Conservation (phyloP, 2,113 vertebrate species). For the Solea senegalensis region DNA sequence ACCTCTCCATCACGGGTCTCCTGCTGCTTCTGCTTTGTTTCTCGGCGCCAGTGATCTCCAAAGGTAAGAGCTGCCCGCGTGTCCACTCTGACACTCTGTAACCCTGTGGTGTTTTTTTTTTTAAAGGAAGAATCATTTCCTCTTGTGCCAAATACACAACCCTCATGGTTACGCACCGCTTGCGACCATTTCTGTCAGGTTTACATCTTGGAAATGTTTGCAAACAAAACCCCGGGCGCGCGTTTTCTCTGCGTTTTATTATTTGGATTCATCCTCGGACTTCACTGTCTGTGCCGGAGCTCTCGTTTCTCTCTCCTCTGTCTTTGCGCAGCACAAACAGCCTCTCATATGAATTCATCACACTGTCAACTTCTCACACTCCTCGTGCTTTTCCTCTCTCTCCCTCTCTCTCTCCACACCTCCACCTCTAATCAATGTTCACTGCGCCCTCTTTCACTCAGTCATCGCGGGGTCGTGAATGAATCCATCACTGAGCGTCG, state of each 20-base stretch:
- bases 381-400: constrained; percentile 1
- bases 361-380: constrained; percentile 29
- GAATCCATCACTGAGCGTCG: constrained; percentile 27
- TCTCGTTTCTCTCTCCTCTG: neutral
- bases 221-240: neutral
- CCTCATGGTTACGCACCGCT: constrained; percentile 42
- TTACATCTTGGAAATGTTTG: neutral
- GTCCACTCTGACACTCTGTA: too few relatives aligned
- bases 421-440: constrained; percentile 12
- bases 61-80: constrained; percentile 73
- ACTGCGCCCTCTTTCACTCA: neutral
- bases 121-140: constrained; percentile 9
- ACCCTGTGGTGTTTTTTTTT: too few relatives aligned
- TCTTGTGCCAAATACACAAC: neutral
- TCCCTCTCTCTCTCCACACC: neutral
- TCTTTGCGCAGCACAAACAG: constrained; percentile 23
- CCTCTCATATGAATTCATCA: constrained; percentile 26
- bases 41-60: constrained; percentile 55
- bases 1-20: constrained; percentile 60
- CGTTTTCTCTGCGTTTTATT: neutral
- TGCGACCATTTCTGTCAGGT: neutral
- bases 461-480: constrained; percentile 17
- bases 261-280: constrained; percentile 6
- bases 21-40: constrained; percentile 59
- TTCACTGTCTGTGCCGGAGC: constrained; percentile 9